phyloP scores from a whole-genome alignment of 1,140 invertebrate genomes.

The Homarus americanus region DNA sequence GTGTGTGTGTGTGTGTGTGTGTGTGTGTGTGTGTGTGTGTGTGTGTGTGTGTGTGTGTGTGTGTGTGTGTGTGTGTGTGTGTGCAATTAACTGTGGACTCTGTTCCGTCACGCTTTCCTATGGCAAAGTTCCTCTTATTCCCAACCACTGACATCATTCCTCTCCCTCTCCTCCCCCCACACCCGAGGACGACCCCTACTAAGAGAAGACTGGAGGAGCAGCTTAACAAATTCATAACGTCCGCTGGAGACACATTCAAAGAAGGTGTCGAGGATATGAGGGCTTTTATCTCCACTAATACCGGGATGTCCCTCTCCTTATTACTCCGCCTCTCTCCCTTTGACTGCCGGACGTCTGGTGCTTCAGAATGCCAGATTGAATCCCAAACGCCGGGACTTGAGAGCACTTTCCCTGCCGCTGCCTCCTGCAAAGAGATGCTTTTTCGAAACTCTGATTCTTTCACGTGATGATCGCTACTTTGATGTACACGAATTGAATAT shows the following conservation, averaged over 20 bases:
- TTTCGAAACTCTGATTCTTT: background rate
- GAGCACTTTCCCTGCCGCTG: background rate
- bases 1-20: too few relatives aligned
- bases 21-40: too few relatives aligned
- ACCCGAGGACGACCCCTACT: too few relatives aligned
- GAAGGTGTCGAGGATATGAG: conserved; percentile 16
- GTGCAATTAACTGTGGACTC: too few relatives aligned
- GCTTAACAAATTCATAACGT: conserved; percentile 4
- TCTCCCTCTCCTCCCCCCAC: too few relatives aligned
- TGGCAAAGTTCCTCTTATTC: too few relatives aligned
- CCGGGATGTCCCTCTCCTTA: conserved; percentile 8
- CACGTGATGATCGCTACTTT: background rate
- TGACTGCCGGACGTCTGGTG: background rate
- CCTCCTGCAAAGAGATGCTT: background rate
- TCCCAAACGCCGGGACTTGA: background rate
- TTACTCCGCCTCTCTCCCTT: background rate
- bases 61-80: too few relatives aligned
- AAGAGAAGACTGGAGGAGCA: background rate
- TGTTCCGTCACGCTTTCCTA: too few relatives aligned
- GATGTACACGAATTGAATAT: too few relatives aligned
- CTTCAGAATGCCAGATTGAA: conserved; percentile 8
- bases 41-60: too few relatives aligned
- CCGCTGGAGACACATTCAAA: conserved; percentile 4
- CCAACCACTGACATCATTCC: too few relatives aligned
- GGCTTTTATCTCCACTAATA: conserved; percentile 7